These are phyloP conservation scores for Lithophane socia DNA, from an alignment of 2,888 invertebrate species.

Conservation along the genomic window DNA sequence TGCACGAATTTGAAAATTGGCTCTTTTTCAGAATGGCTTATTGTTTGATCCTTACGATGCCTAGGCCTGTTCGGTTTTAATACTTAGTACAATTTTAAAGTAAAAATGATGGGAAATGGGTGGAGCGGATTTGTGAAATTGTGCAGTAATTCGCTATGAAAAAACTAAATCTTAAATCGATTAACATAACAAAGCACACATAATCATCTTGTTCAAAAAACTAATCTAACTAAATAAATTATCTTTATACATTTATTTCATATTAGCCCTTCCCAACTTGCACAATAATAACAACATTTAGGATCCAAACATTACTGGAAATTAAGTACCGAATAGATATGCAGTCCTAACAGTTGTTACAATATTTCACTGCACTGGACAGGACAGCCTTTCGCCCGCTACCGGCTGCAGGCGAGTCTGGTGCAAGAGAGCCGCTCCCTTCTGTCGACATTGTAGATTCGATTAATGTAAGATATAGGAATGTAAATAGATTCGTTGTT, in stretches of 20 bases:
- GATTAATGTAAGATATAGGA: not conserved
- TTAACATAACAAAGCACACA: not conserved
- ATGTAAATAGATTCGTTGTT: not conserved
- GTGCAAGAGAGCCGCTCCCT: slow-evolving; percentile 42
- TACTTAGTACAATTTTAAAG: not conserved
- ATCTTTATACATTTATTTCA: not conserved
- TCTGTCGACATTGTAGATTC: slow-evolving; percentile 34
- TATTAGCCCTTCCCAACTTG: not conserved
- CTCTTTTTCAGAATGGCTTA: not conserved
- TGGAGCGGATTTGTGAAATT: not conserved
- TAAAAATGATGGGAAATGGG: not conserved
- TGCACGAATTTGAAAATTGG: slow-evolving; percentile 26
- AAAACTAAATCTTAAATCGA: not conserved
- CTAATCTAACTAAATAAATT: not conserved
- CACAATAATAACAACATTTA: slow-evolving; percentile 21
- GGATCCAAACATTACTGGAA: slow-evolving; percentile 10
- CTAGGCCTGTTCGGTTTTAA: not conserved
- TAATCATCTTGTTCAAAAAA: not conserved
- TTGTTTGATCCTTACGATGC: too few species aligned
- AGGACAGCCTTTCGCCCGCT: slow-evolving; percentile 49
- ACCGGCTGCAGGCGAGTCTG: slow-evolving; percentile 4
- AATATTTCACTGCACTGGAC: slow-evolving; percentile 41
- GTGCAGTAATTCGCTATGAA: not conserved
- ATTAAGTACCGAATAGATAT: slow-evolving; percentile 13
- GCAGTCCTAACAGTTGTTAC: slow-evolving; percentile 14